Evolutionary conservation across 2,797 vertebrate genomes (phyloP).

Genomic region (Avahi laniger): DNA sequence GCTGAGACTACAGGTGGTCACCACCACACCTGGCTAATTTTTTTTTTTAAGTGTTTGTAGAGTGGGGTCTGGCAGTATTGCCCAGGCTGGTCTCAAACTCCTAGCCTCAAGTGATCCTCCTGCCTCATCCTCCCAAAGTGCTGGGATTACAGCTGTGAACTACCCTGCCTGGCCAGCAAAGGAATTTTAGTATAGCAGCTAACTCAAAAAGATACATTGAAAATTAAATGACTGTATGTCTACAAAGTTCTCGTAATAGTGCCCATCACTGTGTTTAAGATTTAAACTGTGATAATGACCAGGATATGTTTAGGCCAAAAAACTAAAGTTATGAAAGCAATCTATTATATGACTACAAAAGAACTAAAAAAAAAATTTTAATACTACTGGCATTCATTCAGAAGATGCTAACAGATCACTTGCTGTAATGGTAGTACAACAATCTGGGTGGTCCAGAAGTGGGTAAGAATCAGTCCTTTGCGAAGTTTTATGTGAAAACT

Average conservation of each 20-base stretch:
- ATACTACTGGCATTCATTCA: not conserved
- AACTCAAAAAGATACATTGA: not conserved
- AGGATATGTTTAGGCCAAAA: not conserved
- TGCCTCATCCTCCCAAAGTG: not conserved
- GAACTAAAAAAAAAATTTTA: not conserved
- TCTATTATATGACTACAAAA: not conserved
- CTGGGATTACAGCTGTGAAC: not conserved
- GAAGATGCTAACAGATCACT: not conserved
- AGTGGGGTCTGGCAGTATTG: not conserved
- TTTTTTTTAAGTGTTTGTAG: too few species aligned
- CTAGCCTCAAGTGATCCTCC: not conserved
- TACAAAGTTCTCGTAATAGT: not conserved
- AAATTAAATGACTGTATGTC: not conserved
- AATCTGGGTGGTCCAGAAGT: not conserved
- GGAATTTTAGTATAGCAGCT: conserved; percentile 5
- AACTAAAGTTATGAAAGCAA: not conserved
- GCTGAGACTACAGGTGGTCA: not conserved
- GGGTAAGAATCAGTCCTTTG: not conserved
- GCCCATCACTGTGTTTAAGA: not conserved
- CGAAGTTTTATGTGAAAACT: not conserved
- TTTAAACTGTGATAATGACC: not conserved
- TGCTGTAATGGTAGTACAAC: not conserved
- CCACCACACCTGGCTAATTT: not conserved
- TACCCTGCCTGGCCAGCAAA: not conserved
- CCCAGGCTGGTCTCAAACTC: not conserved